Evolutionary conservation across 2,113 vertebrate species (phyloP), one percentile per base, ranked within the genome.

Genomic region (Prinia subflava): DNA sequence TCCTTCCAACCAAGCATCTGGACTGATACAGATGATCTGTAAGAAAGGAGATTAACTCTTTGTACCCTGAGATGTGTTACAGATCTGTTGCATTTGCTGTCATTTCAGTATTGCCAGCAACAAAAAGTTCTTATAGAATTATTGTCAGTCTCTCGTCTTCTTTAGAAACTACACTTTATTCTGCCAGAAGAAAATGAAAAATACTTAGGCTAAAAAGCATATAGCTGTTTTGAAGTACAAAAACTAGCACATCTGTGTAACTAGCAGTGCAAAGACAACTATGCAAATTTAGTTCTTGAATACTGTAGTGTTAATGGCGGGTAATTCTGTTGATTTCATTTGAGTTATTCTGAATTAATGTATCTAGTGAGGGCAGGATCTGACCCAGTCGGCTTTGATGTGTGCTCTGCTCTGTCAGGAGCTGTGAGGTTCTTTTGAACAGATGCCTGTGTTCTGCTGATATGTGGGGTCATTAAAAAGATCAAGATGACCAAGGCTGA

Each of bases 401-500:
- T 96, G 79, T 79, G 94, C 92, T 94, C 52, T 92, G 83, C 88
- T 95, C 94, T 94, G 95, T 95, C 93, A 95, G 93, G 83, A 95
- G 94, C 93, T 95, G 95, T 37, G 60, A 94, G 94, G 83, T 92
- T 96, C 88, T 92, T 94, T 94, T 90, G 95, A 96, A 92, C 95
- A 93, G 96, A 97, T 94, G 92, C 93, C 93, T 88, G 71, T 93
- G 49, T 81, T 94, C 90, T 7, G 13, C 93, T 92, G 95, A 96
- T 92, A 95, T 0, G 18, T 3, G 0, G 33, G 94, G 94, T 96
- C 94, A 95, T 96, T 94, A 95, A 94, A 97, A 94, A 96, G 95
- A 96, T 97, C 93, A 97, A 96, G 95, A 96, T 96, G 95, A 96
- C 94, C 93, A 96, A 96, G 92, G 53, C 88, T 83, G 92, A 95